Evolutionary conservation across 2,797 vertebrate genomes (phyloP).

Genomic region (Channa striata): DNA sequence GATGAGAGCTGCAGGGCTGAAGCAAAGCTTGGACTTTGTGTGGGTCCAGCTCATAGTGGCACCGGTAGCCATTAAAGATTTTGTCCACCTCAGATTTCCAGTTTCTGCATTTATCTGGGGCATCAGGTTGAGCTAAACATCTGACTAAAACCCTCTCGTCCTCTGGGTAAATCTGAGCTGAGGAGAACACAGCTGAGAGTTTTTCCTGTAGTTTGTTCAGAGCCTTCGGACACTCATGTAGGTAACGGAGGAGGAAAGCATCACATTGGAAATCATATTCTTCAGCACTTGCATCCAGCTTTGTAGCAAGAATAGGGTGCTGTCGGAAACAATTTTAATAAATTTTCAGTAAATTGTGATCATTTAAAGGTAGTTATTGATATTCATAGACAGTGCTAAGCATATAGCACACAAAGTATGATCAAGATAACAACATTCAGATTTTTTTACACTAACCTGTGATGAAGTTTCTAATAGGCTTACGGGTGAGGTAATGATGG

Average conservation of each 20-base stretch:
- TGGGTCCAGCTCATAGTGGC: conserved; percentile 56
- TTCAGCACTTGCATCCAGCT: conserved; percentile 1
- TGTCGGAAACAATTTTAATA: background rate
- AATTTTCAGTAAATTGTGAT: too few relatives aligned
- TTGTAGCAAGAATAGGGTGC: background rate
- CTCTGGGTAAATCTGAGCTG: conserved; percentile 49
- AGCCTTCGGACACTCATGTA: conserved; percentile 51
- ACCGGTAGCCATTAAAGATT: conserved; percentile 53
- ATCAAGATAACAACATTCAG: too few relatives aligned
- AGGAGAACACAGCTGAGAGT: conserved; percentile 40
- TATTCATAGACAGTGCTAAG: too few relatives aligned
- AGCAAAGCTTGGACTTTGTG: conserved; percentile 55
- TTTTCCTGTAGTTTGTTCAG: conserved; percentile 22
- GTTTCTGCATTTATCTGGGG: background rate
- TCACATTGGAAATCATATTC: conserved; percentile 40
- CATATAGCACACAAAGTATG: too few relatives aligned
- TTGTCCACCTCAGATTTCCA: conserved; percentile 51
- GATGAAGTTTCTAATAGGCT: background rate
- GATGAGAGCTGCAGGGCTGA: conserved; percentile 8
- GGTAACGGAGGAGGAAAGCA: conserved; percentile 29
- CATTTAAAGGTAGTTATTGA: too few relatives aligned
- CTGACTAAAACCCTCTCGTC: conserved; percentile 43
- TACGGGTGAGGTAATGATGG: background rate
- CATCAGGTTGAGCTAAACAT: background rate
- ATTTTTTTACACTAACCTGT: conserved; percentile 33